Evolutionary conservation across 2,797 vertebrate genomes (phyloP), one percentile per base, ranked within the genome.

Genomic region (Sebastes trivittatus): DNA sequence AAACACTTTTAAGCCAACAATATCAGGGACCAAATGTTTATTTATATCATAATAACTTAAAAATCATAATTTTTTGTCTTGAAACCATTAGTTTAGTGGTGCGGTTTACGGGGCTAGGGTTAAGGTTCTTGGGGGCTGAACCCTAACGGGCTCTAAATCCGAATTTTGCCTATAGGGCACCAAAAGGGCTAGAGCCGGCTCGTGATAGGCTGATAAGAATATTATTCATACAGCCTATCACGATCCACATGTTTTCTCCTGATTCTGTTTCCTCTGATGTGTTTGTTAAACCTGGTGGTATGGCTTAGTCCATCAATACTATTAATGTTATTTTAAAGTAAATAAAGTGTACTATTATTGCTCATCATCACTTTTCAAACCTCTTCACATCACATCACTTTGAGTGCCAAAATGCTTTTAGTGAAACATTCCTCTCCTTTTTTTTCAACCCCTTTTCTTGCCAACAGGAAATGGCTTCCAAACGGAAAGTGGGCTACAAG

Each of bases 401-500:
- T 83, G 14, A 74, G 73, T 65, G 63, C 11, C 30, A 10, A 82
- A 65, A 85, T 32, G 71, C 88, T 86, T 87, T 91, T 77, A 90
- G 64, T 38, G 18, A 78, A n/a, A 60, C n/a, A 8, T 54, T 52
- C 7, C 72, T 13, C 11, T 54, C 59, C 46, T 56, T 54, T 11
- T 62, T 72, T 62, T 72, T 34, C 5, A 63, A 78, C 29, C 62
- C 10, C n/a, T 14, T 67, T 65, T 79, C 27, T 83, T 77, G 13
- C 68, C 82, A 60, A 82, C 91, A 94, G 92, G 82, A 92, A 91
- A 93, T 94, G 89, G 83, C 77, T 36, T 90, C 89, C 36, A 89
- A 89, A 87, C 84, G 78, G 83, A 92, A 88, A 80, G 93, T 95
- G 81, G 93, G 96, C 68, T 96, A 94, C 82, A 97, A 96, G 91